Evolutionary conservation across 2,797 vertebrate genomes (phyloP).

Genomic region (Lutjanus argentimaculatus): DNA sequence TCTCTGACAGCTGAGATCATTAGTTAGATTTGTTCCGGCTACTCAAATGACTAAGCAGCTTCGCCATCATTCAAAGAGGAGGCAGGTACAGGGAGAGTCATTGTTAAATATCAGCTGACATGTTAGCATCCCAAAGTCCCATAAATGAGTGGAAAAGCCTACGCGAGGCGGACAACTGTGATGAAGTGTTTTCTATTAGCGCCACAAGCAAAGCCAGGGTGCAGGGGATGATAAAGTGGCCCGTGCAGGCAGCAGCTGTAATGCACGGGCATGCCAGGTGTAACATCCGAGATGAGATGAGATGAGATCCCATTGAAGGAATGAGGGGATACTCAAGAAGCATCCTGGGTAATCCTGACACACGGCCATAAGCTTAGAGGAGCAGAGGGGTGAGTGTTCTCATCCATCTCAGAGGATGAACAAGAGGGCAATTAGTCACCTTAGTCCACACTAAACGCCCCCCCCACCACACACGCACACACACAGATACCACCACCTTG

Average conservation of each 20-base stretch:
- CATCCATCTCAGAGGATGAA: conserved; percentile 49
- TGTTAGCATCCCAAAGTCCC: conserved; percentile 55
- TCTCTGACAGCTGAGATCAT: conserved; percentile 73
- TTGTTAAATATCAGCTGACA: conserved; percentile 66
- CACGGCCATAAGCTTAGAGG: conserved; percentile 28
- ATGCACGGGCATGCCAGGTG: conserved; percentile 52
- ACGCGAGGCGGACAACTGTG: conserved; percentile 55
- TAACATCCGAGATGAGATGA: conserved; percentile 54
- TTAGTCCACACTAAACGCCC: conserved; percentile 24
- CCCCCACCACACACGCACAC: background rate
- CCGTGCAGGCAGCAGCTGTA: conserved; percentile 38
- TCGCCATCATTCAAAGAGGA: conserved; percentile 53
- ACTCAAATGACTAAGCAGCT: conserved; percentile 72
- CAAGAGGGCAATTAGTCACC: conserved; percentile 66
- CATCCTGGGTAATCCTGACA: conserved; percentile 59
- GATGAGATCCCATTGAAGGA: conserved; percentile 59
- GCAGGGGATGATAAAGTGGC: conserved; percentile 60
- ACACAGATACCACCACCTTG: background rate
- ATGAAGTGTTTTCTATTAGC: conserved; percentile 76
- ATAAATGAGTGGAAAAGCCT: conserved; percentile 60
- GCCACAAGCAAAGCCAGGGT: conserved; percentile 63
- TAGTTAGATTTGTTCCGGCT: conserved; percentile 68
- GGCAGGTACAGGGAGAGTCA: conserved; percentile 52
- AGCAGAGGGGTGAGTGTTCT: conserved; percentile 47
- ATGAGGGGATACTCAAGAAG: conserved; percentile 51